phyloP scores from a whole-genome alignment of 2,888 invertebrate species.

The Minunthozetes semirufus region DNA sequence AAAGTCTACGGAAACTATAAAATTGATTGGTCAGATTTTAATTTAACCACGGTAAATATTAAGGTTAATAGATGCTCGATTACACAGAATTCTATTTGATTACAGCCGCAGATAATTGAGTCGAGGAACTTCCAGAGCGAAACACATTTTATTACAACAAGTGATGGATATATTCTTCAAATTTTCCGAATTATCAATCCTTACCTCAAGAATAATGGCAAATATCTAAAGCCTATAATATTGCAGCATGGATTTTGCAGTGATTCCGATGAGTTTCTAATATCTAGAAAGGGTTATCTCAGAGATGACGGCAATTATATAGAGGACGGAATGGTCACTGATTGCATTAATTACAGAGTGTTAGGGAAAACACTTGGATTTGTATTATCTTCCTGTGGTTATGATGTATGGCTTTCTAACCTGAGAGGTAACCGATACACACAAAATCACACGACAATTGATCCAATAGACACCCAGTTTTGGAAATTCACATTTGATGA shows the following conservation, averaged over 20 bases:
- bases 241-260: neutral
- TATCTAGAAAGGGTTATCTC: neutral
- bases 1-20: too few species aligned
- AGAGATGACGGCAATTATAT: neutral
- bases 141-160: slow-evolving; percentile 22
- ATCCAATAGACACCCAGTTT: slow-evolving; percentile 45
- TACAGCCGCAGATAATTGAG: slow-evolving; percentile 1
- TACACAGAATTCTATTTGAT: neutral
- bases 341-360: neutral
- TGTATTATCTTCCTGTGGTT: slow-evolving; percentile 43
- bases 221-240: neutral
- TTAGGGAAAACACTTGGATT: slow-evolving; percentile 40
- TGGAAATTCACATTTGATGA: slow-evolving; percentile 52
- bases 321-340: neutral
- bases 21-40: too few species aligned
- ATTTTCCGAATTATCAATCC: slow-evolving; percentile 29
- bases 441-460: slow-evolving; percentile 44
- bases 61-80: too few species aligned
- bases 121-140: slow-evolving; percentile 20
- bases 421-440: slow-evolving; percentile 52
- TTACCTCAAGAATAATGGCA: neutral
- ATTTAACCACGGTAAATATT: too few species aligned
- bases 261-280: neutral
- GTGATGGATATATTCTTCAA: slow-evolving; percentile 14
- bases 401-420: slow-evolving; percentile 54